Conservation (phyloP, 2,888 invertebrate species). For the Sphaeridia pumilis region DNA sequence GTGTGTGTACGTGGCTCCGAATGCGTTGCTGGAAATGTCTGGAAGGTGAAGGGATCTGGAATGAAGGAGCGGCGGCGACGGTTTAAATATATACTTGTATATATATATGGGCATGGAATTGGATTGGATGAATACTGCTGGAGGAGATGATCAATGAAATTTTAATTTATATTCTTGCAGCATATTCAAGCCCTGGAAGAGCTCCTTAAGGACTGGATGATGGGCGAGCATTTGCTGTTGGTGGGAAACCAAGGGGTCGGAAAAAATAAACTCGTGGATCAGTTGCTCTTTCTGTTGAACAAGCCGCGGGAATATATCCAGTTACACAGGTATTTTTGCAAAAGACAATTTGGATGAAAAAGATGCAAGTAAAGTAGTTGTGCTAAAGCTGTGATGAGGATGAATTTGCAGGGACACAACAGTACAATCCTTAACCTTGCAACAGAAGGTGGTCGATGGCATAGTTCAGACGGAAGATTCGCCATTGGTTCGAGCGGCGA, state of each 20-base stretch:
- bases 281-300: conserved; percentile 74
- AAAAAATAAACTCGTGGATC: conserved; percentile 90
- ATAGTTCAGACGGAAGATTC: conserved; percentile 87
- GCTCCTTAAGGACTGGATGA: conserved; percentile 73
- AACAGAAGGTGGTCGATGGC: conserved; percentile 81
- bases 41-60: too few species aligned
- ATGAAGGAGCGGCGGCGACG: too few species aligned
- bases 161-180: conserved; percentile 40
- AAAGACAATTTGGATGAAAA: neutral
- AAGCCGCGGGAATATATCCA: conserved; percentile 91
- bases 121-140: neutral
- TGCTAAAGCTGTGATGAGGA: neutral
- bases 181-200: conserved; percentile 75
- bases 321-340: conserved; percentile 50
- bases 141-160: conserved; percentile 6
- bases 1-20: too few species aligned
- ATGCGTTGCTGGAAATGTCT: too few species aligned
- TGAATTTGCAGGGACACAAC: conserved; percentile 64
- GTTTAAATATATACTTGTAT: too few species aligned
- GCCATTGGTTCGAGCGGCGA: conserved; percentile 81
- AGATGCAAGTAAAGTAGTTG: neutral
- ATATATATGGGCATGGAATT: too few species aligned
- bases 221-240: conserved; percentile 81
- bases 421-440: conserved; percentile 83
- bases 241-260: conserved; percentile 99